These are phyloP conservation scores for Erebia epiphron DNA, from an alignment of 2,888 invertebrate species.

Conservation along the genomic window DNA sequence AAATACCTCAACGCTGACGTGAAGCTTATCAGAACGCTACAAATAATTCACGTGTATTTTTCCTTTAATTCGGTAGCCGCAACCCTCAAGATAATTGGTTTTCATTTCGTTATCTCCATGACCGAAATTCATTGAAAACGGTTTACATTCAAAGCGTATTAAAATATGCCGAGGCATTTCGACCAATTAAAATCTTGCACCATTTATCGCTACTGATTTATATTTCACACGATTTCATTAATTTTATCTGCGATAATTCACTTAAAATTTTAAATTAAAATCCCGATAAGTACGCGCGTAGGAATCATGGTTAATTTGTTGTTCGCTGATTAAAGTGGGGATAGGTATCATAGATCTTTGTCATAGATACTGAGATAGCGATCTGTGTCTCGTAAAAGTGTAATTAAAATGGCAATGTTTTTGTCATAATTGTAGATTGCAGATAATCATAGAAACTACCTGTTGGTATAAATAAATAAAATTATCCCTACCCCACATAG, in stretches of 20 bases:
- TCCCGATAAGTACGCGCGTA: constrained; percentile 15
- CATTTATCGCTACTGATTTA: constrained; percentile 59
- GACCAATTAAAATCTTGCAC: constrained; percentile 56
- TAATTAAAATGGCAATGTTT: constrained; percentile 3
- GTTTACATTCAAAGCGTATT: constrained; percentile 47
- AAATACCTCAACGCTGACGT: constrained; percentile 18
- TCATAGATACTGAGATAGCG: constrained; percentile 12
- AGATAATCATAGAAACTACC: neutral
- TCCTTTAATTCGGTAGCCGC: constrained; percentile 26
- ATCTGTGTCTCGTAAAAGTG: neutral
- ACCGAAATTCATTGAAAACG: constrained; percentile 48
- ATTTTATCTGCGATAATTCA: constrained; percentile 41
- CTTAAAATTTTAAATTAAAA: constrained; percentile 50
- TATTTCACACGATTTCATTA: constrained; percentile 52
- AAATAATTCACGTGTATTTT: constrained; percentile 21
- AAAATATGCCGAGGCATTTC: constrained; percentile 54
- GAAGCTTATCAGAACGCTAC: constrained; percentile 17
- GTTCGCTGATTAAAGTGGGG: constrained; percentile 12
- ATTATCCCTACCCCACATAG: neutral
- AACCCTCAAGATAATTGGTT: constrained; percentile 35
- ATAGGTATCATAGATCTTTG: constrained; percentile 15
- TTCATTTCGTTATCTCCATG: constrained; percentile 37
- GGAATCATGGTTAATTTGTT: constrained; percentile 23
- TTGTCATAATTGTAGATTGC: constrained; percentile 7
- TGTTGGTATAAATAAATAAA: neutral